phyloP scores from a whole-genome alignment of 2,888 invertebrate genomes.

The Tolmerus cingulatus region DNA sequence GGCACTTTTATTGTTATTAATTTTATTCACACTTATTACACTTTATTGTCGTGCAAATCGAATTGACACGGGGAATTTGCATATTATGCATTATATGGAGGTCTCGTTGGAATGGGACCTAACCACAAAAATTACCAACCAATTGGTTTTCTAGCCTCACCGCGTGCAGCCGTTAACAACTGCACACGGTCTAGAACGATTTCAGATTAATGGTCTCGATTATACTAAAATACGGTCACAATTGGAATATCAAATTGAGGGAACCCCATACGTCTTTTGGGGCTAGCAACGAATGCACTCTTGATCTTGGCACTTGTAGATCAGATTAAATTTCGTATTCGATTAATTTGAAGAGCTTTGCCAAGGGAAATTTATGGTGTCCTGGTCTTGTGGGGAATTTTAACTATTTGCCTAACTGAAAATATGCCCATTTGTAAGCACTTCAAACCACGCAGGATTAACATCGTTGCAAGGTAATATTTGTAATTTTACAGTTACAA shows the following conservation, averaged over 20 bases:
- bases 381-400: not conserved
- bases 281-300: not conserved
- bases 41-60: not conserved
- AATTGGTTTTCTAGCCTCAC: not conserved
- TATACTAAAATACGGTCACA: not conserved
- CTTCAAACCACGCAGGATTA: not conserved
- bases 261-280: not conserved
- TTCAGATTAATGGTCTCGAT: not conserved
- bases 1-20: not conserved
- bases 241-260: not conserved
- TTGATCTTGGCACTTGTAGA: not conserved
- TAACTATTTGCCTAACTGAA: not conserved
- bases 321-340: not conserved
- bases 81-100: not conserved
- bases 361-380: not conserved
- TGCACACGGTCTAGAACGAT: not conserved
- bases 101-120: not conserved
- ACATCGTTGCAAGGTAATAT: not conserved
- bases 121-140: not conserved
- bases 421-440: not conserved
- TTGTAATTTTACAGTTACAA: not conserved
- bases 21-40: not conserved
- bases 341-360: not conserved
- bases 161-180: not conserved
- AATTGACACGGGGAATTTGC: not conserved